Evolutionary conservation across 2,113 vertebrate genomes (phyloP).

Genomic region (Tor tambroides): DNA sequence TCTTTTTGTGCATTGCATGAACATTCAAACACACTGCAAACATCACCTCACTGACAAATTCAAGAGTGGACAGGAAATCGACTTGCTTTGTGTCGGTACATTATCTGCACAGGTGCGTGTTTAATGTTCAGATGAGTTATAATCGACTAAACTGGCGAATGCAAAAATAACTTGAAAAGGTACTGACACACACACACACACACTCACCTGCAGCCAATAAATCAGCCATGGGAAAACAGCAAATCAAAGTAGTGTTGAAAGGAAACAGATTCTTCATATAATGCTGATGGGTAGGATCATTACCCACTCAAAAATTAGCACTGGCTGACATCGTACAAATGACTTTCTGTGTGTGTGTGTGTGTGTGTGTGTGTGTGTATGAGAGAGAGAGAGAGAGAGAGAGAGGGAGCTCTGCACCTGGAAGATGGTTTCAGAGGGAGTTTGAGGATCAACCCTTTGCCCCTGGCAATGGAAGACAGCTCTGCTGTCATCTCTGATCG

Average conservation of each 20-base stretch:
- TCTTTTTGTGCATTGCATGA: neutral
- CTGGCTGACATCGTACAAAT: conserved; percentile 74
- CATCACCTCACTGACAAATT: conserved; percentile 25
- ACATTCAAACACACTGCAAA: conserved; percentile 27
- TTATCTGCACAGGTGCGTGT: conserved; percentile 44
- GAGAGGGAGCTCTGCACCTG: conserved; percentile 71
- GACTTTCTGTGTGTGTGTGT: conserved; percentile 53
- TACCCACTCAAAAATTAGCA: conserved; percentile 64
- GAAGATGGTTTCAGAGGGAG: conserved; percentile 63
- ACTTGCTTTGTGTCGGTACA: conserved; percentile 13
- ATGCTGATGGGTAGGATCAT: conserved; percentile 50
- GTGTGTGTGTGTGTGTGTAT: conserved; percentile 19
- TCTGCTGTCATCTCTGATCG: conserved; percentile 65
- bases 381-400: no score
- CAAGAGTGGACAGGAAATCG: conserved; percentile 39
- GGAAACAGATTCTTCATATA: conserved; percentile 56
- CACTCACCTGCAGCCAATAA: conserved; percentile 45
- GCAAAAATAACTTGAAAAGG: conserved; percentile 1
- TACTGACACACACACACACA: neutral
- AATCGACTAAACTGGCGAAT: neutral
- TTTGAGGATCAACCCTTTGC: conserved; percentile 59
- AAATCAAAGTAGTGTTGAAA: conserved; percentile 25
- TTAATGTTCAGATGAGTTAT: conserved; percentile 8
- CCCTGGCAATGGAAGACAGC: conserved; percentile 61
- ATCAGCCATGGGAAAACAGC: conserved; percentile 37